A percentile compares a stretch with the other conserved stretches of the same genome.
These are phyloP conservation scores for Nesidiocoris tenuis DNA, from an alignment of 2,888 invertebrate genomes.

Conservation along the genomic window DNA sequence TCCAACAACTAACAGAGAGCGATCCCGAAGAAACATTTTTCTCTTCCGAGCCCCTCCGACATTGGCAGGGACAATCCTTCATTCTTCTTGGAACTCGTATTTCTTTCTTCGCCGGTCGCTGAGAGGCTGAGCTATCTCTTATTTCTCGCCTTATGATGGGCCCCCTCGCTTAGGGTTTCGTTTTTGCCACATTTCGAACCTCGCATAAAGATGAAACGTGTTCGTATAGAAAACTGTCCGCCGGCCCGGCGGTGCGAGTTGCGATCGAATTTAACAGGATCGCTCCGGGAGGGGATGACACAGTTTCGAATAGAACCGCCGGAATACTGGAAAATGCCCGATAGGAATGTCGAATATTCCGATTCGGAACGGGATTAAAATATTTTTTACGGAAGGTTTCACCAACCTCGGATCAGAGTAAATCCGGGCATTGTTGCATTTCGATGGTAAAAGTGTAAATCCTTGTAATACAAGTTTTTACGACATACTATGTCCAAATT, in stretches of 20 bases:
- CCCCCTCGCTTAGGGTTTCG: neutral
- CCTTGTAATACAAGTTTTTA: too few relatives aligned
- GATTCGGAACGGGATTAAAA: too few relatives aligned
- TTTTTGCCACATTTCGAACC: conserved; percentile 3
- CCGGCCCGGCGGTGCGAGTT: neutral
- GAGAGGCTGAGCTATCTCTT: neutral
- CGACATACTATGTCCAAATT: too few relatives aligned
- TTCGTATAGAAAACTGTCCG: neutral
- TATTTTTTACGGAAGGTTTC: too few relatives aligned
- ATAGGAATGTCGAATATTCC: too few relatives aligned
- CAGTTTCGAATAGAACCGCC: too few relatives aligned
- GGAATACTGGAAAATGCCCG: too few relatives aligned
- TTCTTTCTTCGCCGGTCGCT: neutral
- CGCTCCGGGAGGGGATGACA: too few relatives aligned
- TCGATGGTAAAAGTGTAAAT: too few relatives aligned
- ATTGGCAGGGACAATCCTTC: neutral
- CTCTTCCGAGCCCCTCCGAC: neutral
- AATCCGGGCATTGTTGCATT: too few relatives aligned
- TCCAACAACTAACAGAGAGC: neutral
- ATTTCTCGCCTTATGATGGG: neutral
- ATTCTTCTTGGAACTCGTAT: neutral
- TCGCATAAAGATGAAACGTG: neutral
- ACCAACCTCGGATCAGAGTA: too few relatives aligned
- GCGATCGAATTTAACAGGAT: neutral
- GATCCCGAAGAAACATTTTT: neutral